Evolutionary conservation across 2,797 vertebrate genomes (phyloP), one percentile per base, ranked within the genome.

Genomic region (Pseudotriccus pelzelni): DNA sequence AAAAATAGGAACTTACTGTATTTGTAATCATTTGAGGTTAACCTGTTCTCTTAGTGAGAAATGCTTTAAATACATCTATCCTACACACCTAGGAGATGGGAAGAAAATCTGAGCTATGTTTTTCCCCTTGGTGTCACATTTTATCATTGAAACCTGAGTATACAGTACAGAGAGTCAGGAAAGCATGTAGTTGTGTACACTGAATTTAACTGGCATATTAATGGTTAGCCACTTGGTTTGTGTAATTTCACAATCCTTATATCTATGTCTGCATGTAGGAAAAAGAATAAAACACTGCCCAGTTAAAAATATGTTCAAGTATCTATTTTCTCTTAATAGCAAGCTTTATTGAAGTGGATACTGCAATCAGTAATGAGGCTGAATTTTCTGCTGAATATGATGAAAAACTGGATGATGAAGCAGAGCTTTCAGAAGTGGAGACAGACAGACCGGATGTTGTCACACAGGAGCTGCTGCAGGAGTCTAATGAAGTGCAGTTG

Each of bases 321-420:
- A 22, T 89, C 44, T 80, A 2, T 84, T 63, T 64, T 93, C 44
- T 8, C 64, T 80, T 85, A 37, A 30, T 94, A 99, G 99, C 98
- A 90, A 99, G 99, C 92, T 99, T 99, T 94, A 97, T 99, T 43
- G 99, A 99, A 95, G 99, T 99, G 52, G 98, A 98, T 46, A 97
- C 97, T 67, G 73, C 96, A 83, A 13, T 21, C 25, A 89, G 66
- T 82, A 87, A 81, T 16, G 85, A 92, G 18, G 13, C 55, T 22
- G 94, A 97, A 11, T 60, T 75, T 87, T 21, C 62, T 66, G 22
- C 70, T 43, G 92, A 90, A 64, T 53, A 20, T 15, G 56, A 34
- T 43, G 89, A 89, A 67, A 60, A 80, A 25, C 7, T 7, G n/a
- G 3, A 2, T 55, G 58, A 64, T 56, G 63, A 92, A 85, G 50